Evolutionary conservation across 2,113 vertebrate genomes (phyloP), one percentile per base, ranked within the genome.

Genomic region (Zeus faber): DNA sequence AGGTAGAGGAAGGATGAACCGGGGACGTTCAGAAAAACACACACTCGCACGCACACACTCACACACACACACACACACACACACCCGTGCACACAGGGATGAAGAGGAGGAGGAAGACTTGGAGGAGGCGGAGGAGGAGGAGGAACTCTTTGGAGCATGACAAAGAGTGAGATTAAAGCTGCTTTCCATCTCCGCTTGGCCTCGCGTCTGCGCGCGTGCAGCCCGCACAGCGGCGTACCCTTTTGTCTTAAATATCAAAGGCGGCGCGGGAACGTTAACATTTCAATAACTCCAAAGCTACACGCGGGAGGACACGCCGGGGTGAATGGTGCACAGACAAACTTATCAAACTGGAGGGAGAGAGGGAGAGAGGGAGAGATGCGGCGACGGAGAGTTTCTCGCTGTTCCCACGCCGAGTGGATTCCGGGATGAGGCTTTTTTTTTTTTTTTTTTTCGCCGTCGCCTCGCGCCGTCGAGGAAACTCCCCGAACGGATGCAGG

Each of bases 211-310:
- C 40, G 74, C 52, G 70, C 33, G 57, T 49, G 70, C 91, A 89
- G 89, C 91, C 87, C 72, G 88, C 86, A 83, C 90, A 89, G n/a
- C 2, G 82, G 90, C 89, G 74, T 92, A 86, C 89, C 89, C 93
- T 96, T 96, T 98, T 96, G 94, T 98, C 92, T 97, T 96, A 95
- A 95, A 94, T 95, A 98, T 95, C 94, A 97, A 97, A 98, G 93
- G 83, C 92, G 89, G 90, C 89, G 84, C 77, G 90, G 91, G 89
- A 91, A 84, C 90, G 92, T 94, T 95, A 93, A 94, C 94, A 92
- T 96, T 96, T 96, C 91, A 95, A 94, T 93, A 93, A 93, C 94
- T 94, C 93, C 91, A 90, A 91, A 91, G 82, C 80, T 84, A 77
- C 76, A 74, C 85, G 86, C 89, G 65, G 74, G 64, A 69, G 77